Percentiles rank a stretch among this genome's conserved stretches.
Evolutionary conservation across 2,888 invertebrate species (phyloP).

Genomic region (Agrotis clavis): DNA sequence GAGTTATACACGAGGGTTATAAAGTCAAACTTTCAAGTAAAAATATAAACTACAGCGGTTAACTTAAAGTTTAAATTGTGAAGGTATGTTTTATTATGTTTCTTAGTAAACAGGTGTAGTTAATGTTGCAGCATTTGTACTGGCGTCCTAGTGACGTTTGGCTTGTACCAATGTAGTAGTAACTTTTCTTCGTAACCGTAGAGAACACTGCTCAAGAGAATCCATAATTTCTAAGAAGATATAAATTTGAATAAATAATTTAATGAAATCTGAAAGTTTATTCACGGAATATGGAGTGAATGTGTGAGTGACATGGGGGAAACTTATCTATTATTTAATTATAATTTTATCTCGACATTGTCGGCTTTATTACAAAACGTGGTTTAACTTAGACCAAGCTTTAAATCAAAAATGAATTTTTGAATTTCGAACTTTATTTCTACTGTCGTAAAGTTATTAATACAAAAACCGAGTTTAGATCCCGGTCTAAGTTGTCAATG

Average conservation of each 20-base stretch:
- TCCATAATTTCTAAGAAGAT: constrained; percentile 9
- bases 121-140: constrained; percentile 39
- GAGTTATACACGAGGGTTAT: background rate
- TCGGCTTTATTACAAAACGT: too few species aligned
- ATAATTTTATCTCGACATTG: background rate
- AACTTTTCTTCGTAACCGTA: background rate
- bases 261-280: constrained; percentile 47
- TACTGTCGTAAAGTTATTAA: too few species aligned
- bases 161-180: background rate
- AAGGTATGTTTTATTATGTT: constrained; percentile 41
- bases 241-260: constrained; percentile 19
- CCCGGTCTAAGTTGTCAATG: too few species aligned
- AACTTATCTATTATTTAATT: background rate
- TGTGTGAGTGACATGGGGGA: constrained; percentile 15
- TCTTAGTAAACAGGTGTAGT: constrained; percentile 44
- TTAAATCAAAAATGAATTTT: too few species aligned
- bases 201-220: background rate
- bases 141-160: background rate
- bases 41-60: constrained; percentile 8
- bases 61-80: constrained; percentile 27
- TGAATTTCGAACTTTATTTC: too few species aligned
- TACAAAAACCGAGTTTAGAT: too few species aligned
- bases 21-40: constrained; percentile 4
- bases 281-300: constrained; percentile 15
- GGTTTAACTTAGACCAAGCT: too few species aligned